Base-by-base conservation (phyloP, 2,888 invertebrate species). In the Dryomyza anilis region DNA sequence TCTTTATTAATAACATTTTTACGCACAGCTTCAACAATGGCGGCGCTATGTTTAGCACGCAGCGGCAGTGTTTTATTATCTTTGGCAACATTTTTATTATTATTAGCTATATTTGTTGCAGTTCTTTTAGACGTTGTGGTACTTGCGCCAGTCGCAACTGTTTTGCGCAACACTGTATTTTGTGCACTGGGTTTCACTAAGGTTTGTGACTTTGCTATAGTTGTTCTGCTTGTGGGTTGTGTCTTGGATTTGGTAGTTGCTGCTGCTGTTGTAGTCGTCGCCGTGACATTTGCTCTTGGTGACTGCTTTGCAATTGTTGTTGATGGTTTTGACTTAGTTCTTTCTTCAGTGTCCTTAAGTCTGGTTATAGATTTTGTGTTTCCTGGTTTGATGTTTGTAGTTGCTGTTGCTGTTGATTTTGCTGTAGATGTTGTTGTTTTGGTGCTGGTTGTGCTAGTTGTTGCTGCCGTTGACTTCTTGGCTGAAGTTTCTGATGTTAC, bases 391-490 rank as follows among this genome's bases (percentile, higher is more conserved):
- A 5, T 36, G 52, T 14, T 55, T 46, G 12, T 43, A 12, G 10
- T 8, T 27, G n/a, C 50, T 2, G 27, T 33, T 19, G 21, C 16
- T 30, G 30, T 23, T 1, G 23, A 14, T 30, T 1, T 21, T 6
- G 8, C 21, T 8, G 14, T 30, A 4, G 58, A 12, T 2, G 61
- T 10, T 5, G 64, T 60, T 55, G 67, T 45, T 10, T 39, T 52
- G 10, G 46, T 69, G 69, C 68, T 67, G 70, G 70, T 73, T 67
- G 74, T 65, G 12, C 69, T 57, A 14, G 70, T 68, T 66, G 46
- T 56, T 3, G 59, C 19, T 23, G 39, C 14, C 21, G 48, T 33
- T 53, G 21, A 39, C n/a, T 43, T 46, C 19, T 58, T 56, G 23
- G 59, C 14, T 21, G 50, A 8, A 55, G 45, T 55, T 53, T n/a